phyloP scores from a whole-genome alignment of 2,888 invertebrate species.

The Oscheius myriophilus region DNA sequence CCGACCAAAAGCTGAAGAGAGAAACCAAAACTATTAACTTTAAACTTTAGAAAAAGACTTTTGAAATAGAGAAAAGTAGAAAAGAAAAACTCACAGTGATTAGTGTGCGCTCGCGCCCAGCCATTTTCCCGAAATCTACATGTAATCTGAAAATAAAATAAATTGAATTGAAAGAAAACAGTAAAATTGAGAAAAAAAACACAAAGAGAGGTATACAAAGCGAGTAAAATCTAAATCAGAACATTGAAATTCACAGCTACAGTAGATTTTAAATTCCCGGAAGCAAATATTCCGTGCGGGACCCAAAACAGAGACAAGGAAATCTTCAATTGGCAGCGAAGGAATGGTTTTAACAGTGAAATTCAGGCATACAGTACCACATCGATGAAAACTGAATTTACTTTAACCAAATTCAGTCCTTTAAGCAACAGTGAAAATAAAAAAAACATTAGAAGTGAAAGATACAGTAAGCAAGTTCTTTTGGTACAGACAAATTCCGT shows the following conservation, averaged over 20 bases:
- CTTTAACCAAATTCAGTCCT: too few species aligned
- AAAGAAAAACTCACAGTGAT: conserved; percentile 13
- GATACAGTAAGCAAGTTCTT: too few species aligned
- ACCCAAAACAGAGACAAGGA: too few species aligned
- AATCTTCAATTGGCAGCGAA: too few species aligned
- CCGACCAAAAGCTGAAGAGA: conserved; percentile 11
- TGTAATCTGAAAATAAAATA: background rate
- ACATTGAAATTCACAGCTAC: background rate
- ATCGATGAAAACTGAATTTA: too few species aligned
- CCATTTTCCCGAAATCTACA: conserved; percentile 9
- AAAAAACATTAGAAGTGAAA: too few species aligned
- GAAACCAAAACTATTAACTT: background rate
- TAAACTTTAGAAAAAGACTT: background rate
- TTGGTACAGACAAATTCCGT: too few species aligned
- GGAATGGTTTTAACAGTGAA: too few species aligned
- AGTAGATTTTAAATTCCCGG: too few species aligned
- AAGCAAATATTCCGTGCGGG: too few species aligned
- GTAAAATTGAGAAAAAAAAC: background rate
- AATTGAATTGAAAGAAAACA: background rate
- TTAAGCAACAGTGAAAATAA: too few species aligned
- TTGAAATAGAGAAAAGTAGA: background rate
- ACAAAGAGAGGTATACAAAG: background rate
- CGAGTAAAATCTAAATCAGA: background rate
- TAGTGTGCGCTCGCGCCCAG: conserved; percentile 22
- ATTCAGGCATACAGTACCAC: too few species aligned